Evolutionary conservation across 92 coral and sea anemone species (phyloP), one percentile per base, ranked within the genome.

Genomic region (Nematostella vectensis): DNA sequence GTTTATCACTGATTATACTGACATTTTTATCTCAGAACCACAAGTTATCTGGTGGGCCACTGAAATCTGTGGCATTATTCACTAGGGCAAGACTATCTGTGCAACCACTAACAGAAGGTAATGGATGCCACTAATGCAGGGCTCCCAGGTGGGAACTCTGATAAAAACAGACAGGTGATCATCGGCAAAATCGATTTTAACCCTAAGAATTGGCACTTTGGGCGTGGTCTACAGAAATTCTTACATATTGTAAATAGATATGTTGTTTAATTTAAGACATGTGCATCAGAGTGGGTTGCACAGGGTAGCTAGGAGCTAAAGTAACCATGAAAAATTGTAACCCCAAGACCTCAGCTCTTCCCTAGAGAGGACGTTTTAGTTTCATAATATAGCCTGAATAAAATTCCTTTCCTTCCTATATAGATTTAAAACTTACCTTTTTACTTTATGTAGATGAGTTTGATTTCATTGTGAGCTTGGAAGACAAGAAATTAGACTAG

Each of bases 91-190:
- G 97, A 63, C 80, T 89, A 29, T 89, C 97, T 30, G 91, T 89
- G 1, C 91, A 83, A 29, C 97, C 97, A 8, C 67, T 89, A 58
- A 89, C 95, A 2, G 58, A 85, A 78, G 97, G 97, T 89, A 71
- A 23, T 33, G 1, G 11, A 25, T 47, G 3, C 15, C 15, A 15
- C 43, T 10, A 4, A 25, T 9, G 36, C 1, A 27, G 24, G 16
- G 17, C 20, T n/a, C n/a, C n/a, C n/a, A n/a, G 36, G 11, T 55
- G 23, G 28, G 24, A 1, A 31, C 4, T 28, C 15, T n/a, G n/a
- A n/a, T n/a, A n/a, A n/a, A n/a, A n/a, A 50, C 19, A 27, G 23
- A 27, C 12, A 12, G 18, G 53, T 37, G 45, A n/a, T 23, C 11
- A 48, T n/a, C n/a, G n/a, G n/a, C n/a, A n/a, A n/a, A n/a, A n/a